phyloP scores from a whole-genome alignment of 2,113 vertebrate species.

The Genyomyrus donnyi region DNA sequence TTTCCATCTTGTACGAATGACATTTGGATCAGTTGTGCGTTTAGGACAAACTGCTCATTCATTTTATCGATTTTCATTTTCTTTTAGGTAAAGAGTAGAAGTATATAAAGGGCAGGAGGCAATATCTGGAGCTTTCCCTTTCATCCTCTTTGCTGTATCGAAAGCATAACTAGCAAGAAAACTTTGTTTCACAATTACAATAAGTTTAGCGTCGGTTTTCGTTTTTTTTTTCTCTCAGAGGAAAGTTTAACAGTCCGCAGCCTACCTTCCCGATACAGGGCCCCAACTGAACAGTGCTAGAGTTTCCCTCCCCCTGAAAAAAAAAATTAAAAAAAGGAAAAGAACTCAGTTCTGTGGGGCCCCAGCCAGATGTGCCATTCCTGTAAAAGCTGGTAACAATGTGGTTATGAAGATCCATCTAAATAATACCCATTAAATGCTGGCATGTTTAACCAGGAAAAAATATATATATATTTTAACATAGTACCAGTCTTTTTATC shows the following conservation, averaged over 20 bases:
- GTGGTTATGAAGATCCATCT: background rate
- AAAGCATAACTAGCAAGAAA: background rate
- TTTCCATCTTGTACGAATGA: background rate
- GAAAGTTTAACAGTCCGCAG: background rate
- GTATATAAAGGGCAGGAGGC: background rate
- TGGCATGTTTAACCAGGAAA: background rate
- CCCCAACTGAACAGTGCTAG: background rate
- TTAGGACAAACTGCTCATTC: background rate
- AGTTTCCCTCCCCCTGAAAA: background rate
- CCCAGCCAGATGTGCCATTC: background rate
- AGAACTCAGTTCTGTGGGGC: background rate
- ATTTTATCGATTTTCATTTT: background rate
- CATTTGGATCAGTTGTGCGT: background rate
- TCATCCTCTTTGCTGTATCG: background rate
- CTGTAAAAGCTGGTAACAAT: background rate
- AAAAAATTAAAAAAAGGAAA: background rate
- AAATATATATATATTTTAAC: background rate
- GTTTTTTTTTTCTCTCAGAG: background rate
- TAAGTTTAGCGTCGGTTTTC: background rate
- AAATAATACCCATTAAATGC: background rate
- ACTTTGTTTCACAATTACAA: background rate
- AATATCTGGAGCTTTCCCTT: background rate
- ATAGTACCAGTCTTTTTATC: background rate
- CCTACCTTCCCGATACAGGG: constrained; percentile 1
- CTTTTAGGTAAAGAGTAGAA: background rate